Evolutionary conservation across 2,797 vertebrate genomes (phyloP), one percentile per base, ranked within the genome.

Genomic region (Chrysocyon brachyurus): DNA sequence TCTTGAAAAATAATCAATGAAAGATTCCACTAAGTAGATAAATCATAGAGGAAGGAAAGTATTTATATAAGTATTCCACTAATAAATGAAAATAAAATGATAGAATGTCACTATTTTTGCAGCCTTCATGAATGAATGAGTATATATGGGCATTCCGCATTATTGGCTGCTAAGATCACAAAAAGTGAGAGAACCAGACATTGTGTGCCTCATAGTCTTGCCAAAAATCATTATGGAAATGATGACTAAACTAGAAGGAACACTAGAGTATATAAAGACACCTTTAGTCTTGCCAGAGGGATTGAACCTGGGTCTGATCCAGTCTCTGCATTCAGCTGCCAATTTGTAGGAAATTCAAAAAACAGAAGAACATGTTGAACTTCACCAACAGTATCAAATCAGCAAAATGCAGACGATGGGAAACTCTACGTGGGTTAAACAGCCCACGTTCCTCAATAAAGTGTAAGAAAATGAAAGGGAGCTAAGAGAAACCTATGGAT

Each of bases 281-380:
- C 46, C 33, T 83, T 90, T 64, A 40, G 6, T 90, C 61, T 68
- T 95, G 56, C 66, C 68, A 86, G 92, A 91, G 24, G 72, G 36
- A 64, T 88, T 6, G 4, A 88, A 85, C 70, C 72, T 97, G 82
- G 33, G 82, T 92, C 72, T 90, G 72, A 79, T 87, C 79, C 81
- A 93, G 75, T 64, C 64, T 87, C 88, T 87, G 21, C 66, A 87
- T 72, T 68, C 79, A 79, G 59, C 63, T 90, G 52, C 84, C 87
- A 96, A 52, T 90, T 73, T 95, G 17, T 70, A 97, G 92, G 36
- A 89, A 85, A 96, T 87, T 83, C n/a, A 56, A 40, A 94, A 89
- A 78, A n/a, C 81, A 87, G 57, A 92, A 52, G 90, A 89, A 73
- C 12, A 7, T 59, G 40, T 19, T 92, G 77, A 86, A 70, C 3